Evolutionary conservation across 2,797 vertebrate genomes (phyloP).

Genomic region (Linurgus olivaceus): DNA sequence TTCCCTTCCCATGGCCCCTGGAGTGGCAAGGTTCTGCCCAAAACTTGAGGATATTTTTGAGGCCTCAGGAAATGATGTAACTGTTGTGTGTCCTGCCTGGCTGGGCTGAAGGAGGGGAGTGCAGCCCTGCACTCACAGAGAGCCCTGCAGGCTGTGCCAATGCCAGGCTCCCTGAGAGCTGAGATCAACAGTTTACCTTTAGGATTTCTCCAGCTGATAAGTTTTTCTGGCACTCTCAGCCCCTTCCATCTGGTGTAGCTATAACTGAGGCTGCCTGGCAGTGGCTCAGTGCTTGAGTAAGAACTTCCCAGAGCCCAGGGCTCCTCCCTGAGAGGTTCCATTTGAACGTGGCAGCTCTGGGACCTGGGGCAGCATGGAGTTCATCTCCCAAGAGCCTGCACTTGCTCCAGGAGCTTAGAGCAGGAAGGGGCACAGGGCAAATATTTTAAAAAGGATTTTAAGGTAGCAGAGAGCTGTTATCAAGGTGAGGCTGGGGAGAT

Average conservation of each 20-base stretch:
- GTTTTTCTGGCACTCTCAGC: not conserved
- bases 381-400: not conserved
- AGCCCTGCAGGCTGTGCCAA: not conserved
- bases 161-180: not conserved
- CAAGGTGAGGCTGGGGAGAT: not conserved
- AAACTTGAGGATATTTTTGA: not conserved
- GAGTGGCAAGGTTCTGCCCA: not conserved
- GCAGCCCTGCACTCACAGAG: not conserved
- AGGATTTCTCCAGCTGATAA: not conserved
- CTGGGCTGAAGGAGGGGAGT: not conserved
- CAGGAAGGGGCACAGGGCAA: not conserved
- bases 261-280: not conserved
- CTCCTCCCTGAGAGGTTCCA: not conserved
- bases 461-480: not conserved
- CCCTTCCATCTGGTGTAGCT: not conserved
- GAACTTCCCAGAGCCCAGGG: not conserved
- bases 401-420: not conserved
- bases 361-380: not conserved
- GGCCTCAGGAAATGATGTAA: constrained; percentile 3
- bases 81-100: not conserved
- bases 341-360: not conserved
- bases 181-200: not conserved
- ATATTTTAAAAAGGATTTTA: not conserved
- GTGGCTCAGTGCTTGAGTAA: not conserved
- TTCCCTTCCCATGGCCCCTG: accelerated